These are phyloP conservation scores for Hippocampus abdominalis DNA, from an alignment of 2,113 vertebrate species.

Conservation along the genomic window DNA sequence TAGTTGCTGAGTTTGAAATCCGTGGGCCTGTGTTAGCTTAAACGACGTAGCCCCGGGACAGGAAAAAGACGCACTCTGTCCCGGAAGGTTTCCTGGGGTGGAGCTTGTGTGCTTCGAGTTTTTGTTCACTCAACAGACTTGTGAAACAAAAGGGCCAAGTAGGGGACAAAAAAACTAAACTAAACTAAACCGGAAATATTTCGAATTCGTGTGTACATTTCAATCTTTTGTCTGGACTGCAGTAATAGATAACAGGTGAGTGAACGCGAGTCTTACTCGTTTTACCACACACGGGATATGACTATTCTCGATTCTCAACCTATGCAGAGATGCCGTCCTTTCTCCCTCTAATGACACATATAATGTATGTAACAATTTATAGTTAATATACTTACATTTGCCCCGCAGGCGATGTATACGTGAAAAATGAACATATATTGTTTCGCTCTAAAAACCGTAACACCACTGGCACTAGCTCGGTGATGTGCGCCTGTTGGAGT, in stretches of 20 bases:
- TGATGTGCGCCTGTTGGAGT: not conserved
- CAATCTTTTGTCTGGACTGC: not conserved
- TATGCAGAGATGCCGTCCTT: not conserved
- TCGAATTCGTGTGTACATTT: not conserved
- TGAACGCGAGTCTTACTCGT: constrained; percentile 12
- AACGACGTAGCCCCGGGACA: constrained; percentile 30
- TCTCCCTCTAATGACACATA: not conserved
- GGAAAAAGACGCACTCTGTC: not conserved
- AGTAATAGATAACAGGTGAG: constrained; percentile 36
- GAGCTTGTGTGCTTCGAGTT: constrained; percentile 23
- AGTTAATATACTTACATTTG: not conserved
- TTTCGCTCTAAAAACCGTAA: not conserved
- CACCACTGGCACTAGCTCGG: not conserved
- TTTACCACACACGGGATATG: constrained; percentile 9
- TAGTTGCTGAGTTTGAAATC: not conserved
- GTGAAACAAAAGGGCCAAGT: not conserved
- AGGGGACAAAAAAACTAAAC: not conserved
- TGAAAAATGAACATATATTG: not conserved
- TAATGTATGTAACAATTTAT: not conserved
- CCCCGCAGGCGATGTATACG: too few relatives aligned
- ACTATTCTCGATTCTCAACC: not conserved
- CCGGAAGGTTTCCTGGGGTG: constrained; percentile 40
- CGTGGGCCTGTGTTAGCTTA: not conserved
- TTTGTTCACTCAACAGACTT: not conserved
- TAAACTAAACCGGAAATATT: not conserved